Evolutionary conservation across 2,888 invertebrate species (phyloP).

Genomic region (Spisula subtruncata): DNA sequence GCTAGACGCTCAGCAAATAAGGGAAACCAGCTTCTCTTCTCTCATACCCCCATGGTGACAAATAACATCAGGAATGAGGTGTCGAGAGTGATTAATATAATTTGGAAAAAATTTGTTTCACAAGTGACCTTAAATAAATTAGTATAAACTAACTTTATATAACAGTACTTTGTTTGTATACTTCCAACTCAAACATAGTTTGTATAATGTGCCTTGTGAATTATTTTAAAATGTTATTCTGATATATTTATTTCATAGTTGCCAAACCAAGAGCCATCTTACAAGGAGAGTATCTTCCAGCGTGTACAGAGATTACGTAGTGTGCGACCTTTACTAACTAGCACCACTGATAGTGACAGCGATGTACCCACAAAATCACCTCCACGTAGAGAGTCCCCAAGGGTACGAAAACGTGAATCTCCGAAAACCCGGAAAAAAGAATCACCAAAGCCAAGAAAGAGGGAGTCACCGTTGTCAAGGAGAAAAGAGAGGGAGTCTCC

Average conservation of each 20-base stretch:
- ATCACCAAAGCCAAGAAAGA: constrained; percentile 58
- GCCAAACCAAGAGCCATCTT: constrained; percentile 52
- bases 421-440: constrained; percentile 66
- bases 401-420: constrained; percentile 65
- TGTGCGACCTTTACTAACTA: constrained; percentile 61
- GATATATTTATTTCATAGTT: constrained; percentile 42
- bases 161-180: too few species aligned
- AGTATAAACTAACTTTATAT: too few species aligned
- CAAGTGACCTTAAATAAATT: too few species aligned
- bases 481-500: constrained; percentile 56
- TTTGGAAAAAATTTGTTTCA: too few species aligned
- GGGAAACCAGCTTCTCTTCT: too few species aligned
- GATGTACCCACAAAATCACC: constrained; percentile 64
- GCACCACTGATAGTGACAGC: constrained; percentile 72
- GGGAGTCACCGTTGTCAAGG: constrained; percentile 62
- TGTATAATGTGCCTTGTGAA: background rate
- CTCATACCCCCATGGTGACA: too few species aligned
- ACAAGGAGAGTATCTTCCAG: constrained; percentile 70
- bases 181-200: too few species aligned
- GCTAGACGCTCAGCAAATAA: too few species aligned
- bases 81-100: too few species aligned
- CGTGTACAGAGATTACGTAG: constrained; percentile 69
- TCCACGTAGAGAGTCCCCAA: constrained; percentile 64
- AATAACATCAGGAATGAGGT: too few species aligned
- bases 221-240: background rate